Conservation (phyloP, 30 jellyfish, hydroid and myxozoan species). For the Aurelia aurita complex sp. Pacific region DNA sequence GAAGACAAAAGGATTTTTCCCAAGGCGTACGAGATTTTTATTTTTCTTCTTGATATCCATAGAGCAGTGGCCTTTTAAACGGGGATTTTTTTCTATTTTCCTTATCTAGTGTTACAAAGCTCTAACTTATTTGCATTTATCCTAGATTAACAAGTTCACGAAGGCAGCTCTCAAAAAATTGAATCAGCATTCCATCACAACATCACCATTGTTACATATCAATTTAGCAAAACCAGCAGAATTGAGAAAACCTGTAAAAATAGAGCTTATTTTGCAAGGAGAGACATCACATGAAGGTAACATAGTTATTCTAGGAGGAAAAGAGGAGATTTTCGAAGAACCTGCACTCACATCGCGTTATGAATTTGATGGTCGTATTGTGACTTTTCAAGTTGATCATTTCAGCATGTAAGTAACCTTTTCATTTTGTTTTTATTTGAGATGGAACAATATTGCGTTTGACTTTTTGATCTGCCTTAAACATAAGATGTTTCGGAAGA, state of each 20-base stretch:
- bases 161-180: not conserved
- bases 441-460: too few relatives aligned
- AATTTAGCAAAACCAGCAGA: not conserved
- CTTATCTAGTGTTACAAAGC: not conserved
- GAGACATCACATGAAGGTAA: constrained; percentile 6
- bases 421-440: not conserved
- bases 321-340: constrained; percentile 4
- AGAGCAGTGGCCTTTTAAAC: too few relatives aligned
- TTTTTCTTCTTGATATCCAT: too few relatives aligned
- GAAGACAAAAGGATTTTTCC: too few relatives aligned
- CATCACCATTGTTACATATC: constrained; percentile 32
- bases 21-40: too few relatives aligned
- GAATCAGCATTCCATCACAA: not conserved
- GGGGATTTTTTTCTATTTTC: too few relatives aligned
- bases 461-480: too few relatives aligned
- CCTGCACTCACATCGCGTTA: not conserved
- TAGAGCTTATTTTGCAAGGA: constrained; percentile 2
- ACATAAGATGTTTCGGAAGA: too few relatives aligned
- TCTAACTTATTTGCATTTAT: not conserved
- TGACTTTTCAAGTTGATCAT: constrained; percentile 19
- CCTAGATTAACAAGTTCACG: constrained; percentile 20
- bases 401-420: constrained; percentile 17
- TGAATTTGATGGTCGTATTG: not conserved
- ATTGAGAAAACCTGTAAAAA: constrained; percentile 19
- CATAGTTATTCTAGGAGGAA: constrained; percentile 5